phyloP scores from a whole-genome alignment of 2,113 vertebrate species.

The Chaetops frenatus region DNA sequence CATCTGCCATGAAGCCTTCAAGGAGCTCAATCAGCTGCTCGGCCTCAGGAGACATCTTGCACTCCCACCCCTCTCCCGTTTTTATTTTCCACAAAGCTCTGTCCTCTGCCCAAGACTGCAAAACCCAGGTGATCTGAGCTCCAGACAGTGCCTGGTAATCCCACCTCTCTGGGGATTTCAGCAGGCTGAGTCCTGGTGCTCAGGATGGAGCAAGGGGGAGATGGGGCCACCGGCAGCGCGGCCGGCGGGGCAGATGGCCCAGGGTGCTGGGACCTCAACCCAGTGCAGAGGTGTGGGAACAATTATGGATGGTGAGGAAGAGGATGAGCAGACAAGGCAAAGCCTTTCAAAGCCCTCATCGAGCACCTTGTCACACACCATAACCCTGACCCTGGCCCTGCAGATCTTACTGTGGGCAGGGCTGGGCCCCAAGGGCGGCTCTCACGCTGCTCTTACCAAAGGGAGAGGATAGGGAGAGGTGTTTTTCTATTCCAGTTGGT shows the following conservation, averaged over 20 bases:
- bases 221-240: neutral
- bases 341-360: neutral
- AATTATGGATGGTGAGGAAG: fast-evolving
- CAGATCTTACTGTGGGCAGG: neutral
- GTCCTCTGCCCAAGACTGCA: neutral
- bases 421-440: neutral
- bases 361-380: neutral
- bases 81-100: neutral
- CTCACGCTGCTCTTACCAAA: fast-evolving
- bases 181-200: neutral
- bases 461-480: neutral
- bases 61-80: neutral
- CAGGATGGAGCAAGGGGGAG: neutral
- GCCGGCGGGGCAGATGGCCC: neutral
- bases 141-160: neutral
- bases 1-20: neutral
- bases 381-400: neutral
- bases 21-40: neutral
- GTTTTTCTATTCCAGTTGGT: neutral
- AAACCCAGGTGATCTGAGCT: neutral
- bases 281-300: fast-evolving
- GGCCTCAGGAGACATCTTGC: neutral
- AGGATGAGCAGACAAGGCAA: neutral
- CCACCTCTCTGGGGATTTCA: neutral
- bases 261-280: fast-evolving